Conservation (phyloP, 2,888 invertebrate genomes). For the Charanyca ferruginea region DNA sequence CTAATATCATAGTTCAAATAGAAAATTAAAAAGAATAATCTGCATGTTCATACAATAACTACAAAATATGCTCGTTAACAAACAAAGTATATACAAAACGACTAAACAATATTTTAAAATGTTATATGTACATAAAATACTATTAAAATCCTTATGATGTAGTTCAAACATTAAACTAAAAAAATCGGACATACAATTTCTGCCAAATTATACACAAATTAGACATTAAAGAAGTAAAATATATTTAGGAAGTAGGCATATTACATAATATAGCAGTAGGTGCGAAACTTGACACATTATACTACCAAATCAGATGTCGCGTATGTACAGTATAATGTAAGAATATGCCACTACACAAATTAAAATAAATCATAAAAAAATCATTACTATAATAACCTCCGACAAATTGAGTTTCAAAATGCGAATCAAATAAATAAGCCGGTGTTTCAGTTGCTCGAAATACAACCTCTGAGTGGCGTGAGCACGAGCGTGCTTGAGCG, state of each 20-base stretch:
- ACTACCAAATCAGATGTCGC: conserved; percentile 46
- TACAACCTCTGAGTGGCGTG: neutral
- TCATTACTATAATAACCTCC: conserved; percentile 27
- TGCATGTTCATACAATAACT: conserved; percentile 50
- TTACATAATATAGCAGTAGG: conserved; percentile 43
- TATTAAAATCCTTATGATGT: conserved; percentile 72
- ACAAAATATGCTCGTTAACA: conserved; percentile 66
- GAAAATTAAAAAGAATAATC: conserved; percentile 48
- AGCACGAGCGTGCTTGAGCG: too few species aligned
- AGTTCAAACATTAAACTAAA: conserved; percentile 65
- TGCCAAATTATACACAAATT: conserved; percentile 49
- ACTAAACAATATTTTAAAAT: conserved; percentile 65
- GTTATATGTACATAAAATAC: conserved; percentile 71
- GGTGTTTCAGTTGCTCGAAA: neutral
- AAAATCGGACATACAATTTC: conserved; percentile 54
- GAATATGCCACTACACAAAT: conserved; percentile 41
- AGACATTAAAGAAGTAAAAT: conserved; percentile 42
- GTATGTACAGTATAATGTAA: conserved; percentile 52
- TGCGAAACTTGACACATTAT: conserved; percentile 55
- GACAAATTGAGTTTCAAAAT: conserved; percentile 24
- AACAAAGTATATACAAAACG: conserved; percentile 69
- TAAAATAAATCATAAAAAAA: conserved; percentile 46
- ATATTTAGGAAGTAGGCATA: conserved; percentile 42
- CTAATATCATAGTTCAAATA: conserved; percentile 42
- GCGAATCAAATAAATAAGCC: neutral